Base-by-base conservation (phyloP, 2,888 invertebrate genomes). In the Megaustenia siamemsis region DNA sequence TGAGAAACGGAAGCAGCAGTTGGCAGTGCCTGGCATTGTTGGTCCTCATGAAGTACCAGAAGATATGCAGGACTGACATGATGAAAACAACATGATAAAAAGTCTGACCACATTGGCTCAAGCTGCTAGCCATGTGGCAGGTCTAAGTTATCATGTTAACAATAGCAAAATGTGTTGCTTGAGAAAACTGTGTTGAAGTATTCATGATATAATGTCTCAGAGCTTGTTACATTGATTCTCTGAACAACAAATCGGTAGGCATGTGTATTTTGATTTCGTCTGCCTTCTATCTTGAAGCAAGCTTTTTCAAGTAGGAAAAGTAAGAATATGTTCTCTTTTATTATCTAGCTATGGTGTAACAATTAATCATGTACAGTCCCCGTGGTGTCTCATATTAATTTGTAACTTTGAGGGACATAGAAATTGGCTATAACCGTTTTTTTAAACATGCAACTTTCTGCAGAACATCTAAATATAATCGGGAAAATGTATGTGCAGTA, bases 1-100 rank as follows among this genome's bases (percentile, higher is more conserved):
- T 88, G 98, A 98, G 92, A 99, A 99, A 95, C 96, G 98, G 93
- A 96, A 97, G 94, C 96, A 97, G 90, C 98, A 98, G 95, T 96
- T 98, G 95, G 96, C 97, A 75, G 98, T 99, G 90, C 99, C 99
- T 83, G 99, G 99, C 91, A 98, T 99, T 93, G 89, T 94, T 43
- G 93, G 93, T 49, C 94, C 94, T 38, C 93, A 94, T 86, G 94
- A 94, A 86, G 92, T 93, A 80, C 93, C 92, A 38, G 93, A 94
- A 86, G 94, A 93, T 83, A 93, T 93, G 93, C 93, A 93, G 87
- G 93, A 93, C 87, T 93, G 88, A 89, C 49, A 81, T 40, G 69
- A 40, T 38, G 35, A 32, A 5, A 38, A 40, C 69, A 40, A 12
- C 40, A 12, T 35, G 66, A 69, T 40, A 6, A 38, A 38, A 40